Conservation (phyloP, 2,113 vertebrate genomes). For the Sylvicapra grimmia region DNA sequence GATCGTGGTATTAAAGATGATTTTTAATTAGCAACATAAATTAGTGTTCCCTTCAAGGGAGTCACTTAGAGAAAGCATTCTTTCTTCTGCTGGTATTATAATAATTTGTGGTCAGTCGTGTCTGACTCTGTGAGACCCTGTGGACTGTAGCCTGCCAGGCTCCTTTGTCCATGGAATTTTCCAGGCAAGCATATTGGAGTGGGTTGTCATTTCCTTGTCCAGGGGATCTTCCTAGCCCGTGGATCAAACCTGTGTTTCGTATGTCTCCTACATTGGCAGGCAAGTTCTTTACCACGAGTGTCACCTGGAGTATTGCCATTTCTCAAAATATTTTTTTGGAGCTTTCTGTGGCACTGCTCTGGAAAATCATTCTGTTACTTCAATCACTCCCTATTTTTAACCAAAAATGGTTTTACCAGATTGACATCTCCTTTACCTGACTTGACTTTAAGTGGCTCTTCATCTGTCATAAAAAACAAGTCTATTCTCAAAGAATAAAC, state of each 20-base stretch:
- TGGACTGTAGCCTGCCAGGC: neutral
- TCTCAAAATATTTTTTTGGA: neutral
- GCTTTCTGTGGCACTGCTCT: neutral
- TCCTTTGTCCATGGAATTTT: neutral
- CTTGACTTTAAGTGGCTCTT: neutral
- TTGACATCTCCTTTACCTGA: neutral
- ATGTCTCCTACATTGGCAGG: neutral
- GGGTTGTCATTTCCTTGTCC: neutral
- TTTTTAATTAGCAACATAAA: neutral
- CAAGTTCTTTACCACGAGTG: neutral
- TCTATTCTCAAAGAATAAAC: conserved; percentile 2
- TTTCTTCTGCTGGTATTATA: neutral
- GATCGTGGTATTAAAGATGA: neutral
- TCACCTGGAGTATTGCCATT: neutral
- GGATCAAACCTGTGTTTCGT: neutral
- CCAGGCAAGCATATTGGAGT: neutral
- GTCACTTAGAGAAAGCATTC: neutral
- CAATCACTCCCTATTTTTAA: neutral
- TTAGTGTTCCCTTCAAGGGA: neutral
- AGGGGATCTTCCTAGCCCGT: neutral
- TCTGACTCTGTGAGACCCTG: neutral
- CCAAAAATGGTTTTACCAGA: neutral
- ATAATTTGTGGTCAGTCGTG: neutral
- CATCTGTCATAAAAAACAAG: neutral
- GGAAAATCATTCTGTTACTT: neutral